phyloP scores from a whole-genome alignment of 30 jellyfish, hydroid and myxozoan genomes.

The Catostylus mosaicus region DNA sequence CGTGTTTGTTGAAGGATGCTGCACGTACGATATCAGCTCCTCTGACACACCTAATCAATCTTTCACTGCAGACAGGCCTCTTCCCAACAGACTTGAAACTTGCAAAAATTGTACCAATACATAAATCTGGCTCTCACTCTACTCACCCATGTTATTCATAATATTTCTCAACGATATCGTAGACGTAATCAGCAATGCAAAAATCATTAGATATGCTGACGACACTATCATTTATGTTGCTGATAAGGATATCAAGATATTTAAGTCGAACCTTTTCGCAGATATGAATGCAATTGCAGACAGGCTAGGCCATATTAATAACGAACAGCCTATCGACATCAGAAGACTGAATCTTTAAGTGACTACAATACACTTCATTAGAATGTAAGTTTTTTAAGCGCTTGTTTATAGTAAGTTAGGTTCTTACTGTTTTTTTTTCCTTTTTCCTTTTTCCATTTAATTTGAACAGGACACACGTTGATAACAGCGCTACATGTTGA shows the following conservation, averaged over 20 bases:
- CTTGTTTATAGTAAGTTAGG: too few relatives aligned
- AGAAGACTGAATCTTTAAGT: too few relatives aligned
- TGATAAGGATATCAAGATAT: slow-evolving; percentile 32
- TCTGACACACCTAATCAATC: slow-evolving; percentile 38
- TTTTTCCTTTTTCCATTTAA: too few relatives aligned
- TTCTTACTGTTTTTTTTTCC: too few relatives aligned
- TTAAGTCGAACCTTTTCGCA: slow-evolving; percentile 26
- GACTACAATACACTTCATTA: too few relatives aligned
- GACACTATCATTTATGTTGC: slow-evolving; percentile 68
- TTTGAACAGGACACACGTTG: too few relatives aligned
- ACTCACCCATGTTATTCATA: slow-evolving; percentile 7
- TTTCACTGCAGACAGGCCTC: slow-evolving; percentile 42
- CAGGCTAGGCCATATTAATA: too few relatives aligned
- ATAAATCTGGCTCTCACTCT: slow-evolving; percentile 64
- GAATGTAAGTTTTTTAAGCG: too few relatives aligned
- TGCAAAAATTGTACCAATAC: slow-evolving; percentile 54
- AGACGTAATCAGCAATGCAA: slow-evolving; percentile 33
- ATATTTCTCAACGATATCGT: slow-evolving; percentile 29
- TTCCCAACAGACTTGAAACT: slow-evolving; percentile 45
- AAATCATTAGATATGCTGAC: slow-evolving; percentile 54
- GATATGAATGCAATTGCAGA: slow-evolving; percentile 50
- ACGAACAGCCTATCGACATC: too few relatives aligned
- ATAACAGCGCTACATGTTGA: too few relatives aligned
- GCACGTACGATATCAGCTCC: slow-evolving; percentile 47
- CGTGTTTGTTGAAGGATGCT: slow-evolving; percentile 66